Evolutionary conservation across 2,888 invertebrate genomes (phyloP).

Genomic region (Aphodius granarius): DNA sequence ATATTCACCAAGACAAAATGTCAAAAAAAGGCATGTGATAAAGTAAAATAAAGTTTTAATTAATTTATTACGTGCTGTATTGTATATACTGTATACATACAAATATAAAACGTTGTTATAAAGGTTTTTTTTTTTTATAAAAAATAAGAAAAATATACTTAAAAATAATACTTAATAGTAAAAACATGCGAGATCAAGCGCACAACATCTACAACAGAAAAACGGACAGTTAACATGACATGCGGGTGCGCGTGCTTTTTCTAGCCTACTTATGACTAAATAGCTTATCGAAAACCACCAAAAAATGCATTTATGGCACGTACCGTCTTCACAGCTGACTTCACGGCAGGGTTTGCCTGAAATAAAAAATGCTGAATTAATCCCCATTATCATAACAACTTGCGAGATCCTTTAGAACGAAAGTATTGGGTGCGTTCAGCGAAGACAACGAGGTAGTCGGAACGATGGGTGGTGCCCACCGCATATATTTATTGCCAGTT

Average conservation of each 20-base stretch:
- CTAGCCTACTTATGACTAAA: neutral
- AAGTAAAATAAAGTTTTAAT: neutral
- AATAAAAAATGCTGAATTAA: slow-evolving; percentile 18
- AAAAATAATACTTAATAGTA: neutral
- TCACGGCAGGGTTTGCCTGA: slow-evolving; percentile 92
- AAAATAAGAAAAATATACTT: neutral
- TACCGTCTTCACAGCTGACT: slow-evolving; percentile 92
- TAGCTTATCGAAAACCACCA: neutral
- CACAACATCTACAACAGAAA: neutral
- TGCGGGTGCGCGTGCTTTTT: neutral
- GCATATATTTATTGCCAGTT: too few relatives aligned
- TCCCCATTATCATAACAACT: too few relatives aligned
- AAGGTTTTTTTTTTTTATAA: neutral
- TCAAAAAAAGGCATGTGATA: neutral
- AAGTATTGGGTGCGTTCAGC: too few relatives aligned
- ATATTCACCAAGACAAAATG: neutral
- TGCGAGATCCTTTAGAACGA: too few relatives aligned
- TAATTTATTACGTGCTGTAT: neutral
- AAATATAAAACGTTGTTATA: neutral
- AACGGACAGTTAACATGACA: neutral
- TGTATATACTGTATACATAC: neutral
- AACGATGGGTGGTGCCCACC: too few relatives aligned
- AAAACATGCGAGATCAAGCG: neutral
- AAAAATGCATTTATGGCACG: slow-evolving; percentile 55
- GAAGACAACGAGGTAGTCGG: too few relatives aligned